A percentile compares a stretch with the other conserved stretches of the same genome.
phyloP scores from a whole-genome alignment of 2,888 invertebrate species.

The Ceriagrion tenellum region DNA sequence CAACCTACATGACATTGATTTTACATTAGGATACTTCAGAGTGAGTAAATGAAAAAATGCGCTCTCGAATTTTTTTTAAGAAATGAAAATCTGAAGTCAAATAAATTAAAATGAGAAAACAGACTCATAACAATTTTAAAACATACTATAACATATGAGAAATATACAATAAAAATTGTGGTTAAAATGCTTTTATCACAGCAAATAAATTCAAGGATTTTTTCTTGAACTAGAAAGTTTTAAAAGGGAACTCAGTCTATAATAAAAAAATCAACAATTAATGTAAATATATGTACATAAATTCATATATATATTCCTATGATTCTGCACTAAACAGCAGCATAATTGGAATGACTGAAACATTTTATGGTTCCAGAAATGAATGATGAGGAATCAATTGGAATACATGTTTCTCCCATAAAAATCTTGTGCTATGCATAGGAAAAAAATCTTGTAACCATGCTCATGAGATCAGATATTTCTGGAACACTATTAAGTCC shows the following conservation, averaged over 20 bases:
- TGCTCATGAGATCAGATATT: slow-evolving; percentile 59
- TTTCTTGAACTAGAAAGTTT: slow-evolving; percentile 43
- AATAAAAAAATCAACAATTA: slow-evolving; percentile 57
- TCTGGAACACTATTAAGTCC: slow-evolving; percentile 52
- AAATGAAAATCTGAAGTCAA: background rate
- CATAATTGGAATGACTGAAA: slow-evolving; percentile 58
- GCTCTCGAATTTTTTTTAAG: background rate
- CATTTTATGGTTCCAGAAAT: slow-evolving; percentile 23
- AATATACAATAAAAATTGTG: slow-evolving; percentile 16
- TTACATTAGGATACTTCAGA: background rate
- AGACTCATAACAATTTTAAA: background rate
- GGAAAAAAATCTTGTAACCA: slow-evolving; percentile 57
- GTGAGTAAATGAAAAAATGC: background rate
- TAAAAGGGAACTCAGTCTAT: slow-evolving; percentile 47
- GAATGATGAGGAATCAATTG: slow-evolving; percentile 18
- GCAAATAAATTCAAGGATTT: slow-evolving; percentile 36
- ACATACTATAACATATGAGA: background rate
- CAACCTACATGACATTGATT: slow-evolving; percentile 27
- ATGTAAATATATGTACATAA: slow-evolving; percentile 43
- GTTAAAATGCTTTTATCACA: slow-evolving; percentile 61
- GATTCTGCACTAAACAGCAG: slow-evolving; percentile 64
- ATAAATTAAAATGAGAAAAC: slow-evolving; percentile 26
- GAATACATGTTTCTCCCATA: slow-evolving; percentile 51
- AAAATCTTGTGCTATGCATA: slow-evolving; percentile 65
- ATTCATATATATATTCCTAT: background rate